These are phyloP conservation scores for Quiscalus mexicanus DNA, from an alignment of 2,113 vertebrate genomes.

Conservation along the genomic window DNA sequence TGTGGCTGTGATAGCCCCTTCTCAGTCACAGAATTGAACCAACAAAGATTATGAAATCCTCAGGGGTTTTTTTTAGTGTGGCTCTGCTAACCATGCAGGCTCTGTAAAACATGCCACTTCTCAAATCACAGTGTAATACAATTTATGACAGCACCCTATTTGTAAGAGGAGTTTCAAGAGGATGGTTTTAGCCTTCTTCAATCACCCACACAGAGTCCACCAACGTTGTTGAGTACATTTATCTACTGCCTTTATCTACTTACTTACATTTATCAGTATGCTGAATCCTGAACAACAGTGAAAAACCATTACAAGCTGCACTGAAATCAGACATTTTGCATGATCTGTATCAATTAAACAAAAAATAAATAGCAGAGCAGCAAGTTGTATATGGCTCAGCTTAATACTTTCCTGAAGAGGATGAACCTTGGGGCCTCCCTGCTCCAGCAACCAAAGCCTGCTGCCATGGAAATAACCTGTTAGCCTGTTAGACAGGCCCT, in stretches of 20 bases:
- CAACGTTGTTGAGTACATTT: neutral
- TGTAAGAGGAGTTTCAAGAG: neutral
- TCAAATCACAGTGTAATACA: neutral
- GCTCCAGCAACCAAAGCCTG: neutral
- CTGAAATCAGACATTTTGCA: neutral
- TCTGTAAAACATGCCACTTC: neutral
- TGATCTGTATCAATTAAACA: neutral
- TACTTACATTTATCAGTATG: neutral
- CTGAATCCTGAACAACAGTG: neutral
- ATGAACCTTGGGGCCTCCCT: neutral
- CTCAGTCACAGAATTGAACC: neutral
- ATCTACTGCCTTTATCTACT: neutral
- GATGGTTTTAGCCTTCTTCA: neutral
- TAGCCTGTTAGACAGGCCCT: neutral
- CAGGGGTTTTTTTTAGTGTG: neutral
- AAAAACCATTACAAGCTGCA: neutral
- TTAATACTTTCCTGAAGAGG: neutral
- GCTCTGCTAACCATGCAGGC: neutral
- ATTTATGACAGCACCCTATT: neutral
- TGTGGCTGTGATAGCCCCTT: neutral
- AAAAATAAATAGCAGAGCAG: neutral
- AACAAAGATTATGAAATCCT: neutral
- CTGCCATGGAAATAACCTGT: neutral
- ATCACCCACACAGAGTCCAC: neutral
- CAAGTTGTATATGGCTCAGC: neutral